These are phyloP conservation scores for Empidonax alnorum DNA, from an alignment of 2,113 vertebrate species.

Conservation along the genomic window DNA sequence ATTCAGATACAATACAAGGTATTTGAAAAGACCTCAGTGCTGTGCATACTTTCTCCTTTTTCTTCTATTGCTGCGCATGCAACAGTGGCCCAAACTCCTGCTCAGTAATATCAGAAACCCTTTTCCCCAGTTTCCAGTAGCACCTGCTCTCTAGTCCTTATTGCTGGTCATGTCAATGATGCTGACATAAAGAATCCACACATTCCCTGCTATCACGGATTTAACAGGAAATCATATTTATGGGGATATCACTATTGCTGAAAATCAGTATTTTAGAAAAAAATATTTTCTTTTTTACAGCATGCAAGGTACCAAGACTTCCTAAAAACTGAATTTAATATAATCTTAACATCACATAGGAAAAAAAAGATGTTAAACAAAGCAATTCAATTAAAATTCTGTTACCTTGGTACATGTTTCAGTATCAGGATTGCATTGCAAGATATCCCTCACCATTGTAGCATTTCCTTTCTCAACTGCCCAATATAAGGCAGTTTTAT, in stretches of 20 bases:
- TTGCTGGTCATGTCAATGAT: not conserved
- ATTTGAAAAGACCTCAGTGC: not conserved
- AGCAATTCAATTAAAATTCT: not conserved
- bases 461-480: conserved; percentile 97
- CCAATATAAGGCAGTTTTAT: conserved; percentile 97
- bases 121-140: not conserved
- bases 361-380: not conserved
- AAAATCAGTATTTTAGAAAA: not conserved
- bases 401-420: conserved; percentile 95
- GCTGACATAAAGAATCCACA: not conserved
- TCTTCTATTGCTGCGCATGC: not conserved
- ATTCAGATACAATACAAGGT: not conserved
- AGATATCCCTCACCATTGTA: conserved; percentile 95
- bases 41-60: not conserved
- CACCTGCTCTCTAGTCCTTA: not conserved
- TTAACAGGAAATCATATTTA: not conserved
- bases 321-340: not conserved
- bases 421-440: conserved; percentile 96
- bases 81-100: not conserved
- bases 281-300: not conserved
- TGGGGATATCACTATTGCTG: not conserved
- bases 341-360: accelerated
- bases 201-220: not conserved
- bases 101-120: not conserved
- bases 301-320: not conserved